phyloP scores from a whole-genome alignment of 1,140 invertebrate species.

The Tyrophagus putrescentiae region DNA sequence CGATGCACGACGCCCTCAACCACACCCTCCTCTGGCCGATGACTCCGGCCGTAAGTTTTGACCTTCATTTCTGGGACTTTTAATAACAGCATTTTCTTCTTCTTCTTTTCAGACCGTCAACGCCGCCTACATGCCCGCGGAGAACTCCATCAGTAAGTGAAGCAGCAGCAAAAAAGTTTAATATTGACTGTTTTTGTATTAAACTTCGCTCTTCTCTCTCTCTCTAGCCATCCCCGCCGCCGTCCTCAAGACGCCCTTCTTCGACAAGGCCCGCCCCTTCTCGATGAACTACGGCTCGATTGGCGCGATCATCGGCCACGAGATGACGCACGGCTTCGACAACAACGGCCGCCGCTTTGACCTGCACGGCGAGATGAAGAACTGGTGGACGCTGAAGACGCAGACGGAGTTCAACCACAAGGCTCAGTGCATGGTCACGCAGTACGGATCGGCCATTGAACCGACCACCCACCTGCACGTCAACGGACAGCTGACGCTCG shows the following conservation, averaged over 20 bases:
- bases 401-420: constrained; percentile 54
- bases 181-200: background rate
- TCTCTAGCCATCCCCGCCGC: constrained; percentile 51
- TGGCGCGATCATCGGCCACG: constrained; percentile 28
- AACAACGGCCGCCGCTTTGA: constrained; percentile 37
- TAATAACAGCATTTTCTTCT: too few species aligned
- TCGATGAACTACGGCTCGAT: constrained; percentile 45
- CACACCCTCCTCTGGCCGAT: constrained; percentile 15
- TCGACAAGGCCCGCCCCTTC: constrained; percentile 58
- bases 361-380: constrained; percentile 38
- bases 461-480: background rate
- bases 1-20: background rate
- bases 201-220: too few species aligned
- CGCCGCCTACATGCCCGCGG: constrained; percentile 46
- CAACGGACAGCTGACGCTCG: constrained; percentile 58
- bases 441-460: constrained; percentile 57
- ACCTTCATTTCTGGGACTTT: too few species aligned
- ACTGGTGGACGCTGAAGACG: constrained; percentile 70
- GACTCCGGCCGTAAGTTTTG: constrained; percentile 19
- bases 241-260: constrained; percentile 76
- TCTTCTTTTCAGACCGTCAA: too few species aligned
- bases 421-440: constrained; percentile 68
- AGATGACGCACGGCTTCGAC: constrained; percentile 39
- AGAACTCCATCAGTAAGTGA: constrained; percentile 34
- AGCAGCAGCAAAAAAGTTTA: constrained; percentile 1